Percentiles rank a stretch among this genome's conserved stretches.
These are phyloP conservation scores for Drosophila neonasuta DNA, from an alignment of 2,888 invertebrate species.

Conservation along the genomic window DNA sequence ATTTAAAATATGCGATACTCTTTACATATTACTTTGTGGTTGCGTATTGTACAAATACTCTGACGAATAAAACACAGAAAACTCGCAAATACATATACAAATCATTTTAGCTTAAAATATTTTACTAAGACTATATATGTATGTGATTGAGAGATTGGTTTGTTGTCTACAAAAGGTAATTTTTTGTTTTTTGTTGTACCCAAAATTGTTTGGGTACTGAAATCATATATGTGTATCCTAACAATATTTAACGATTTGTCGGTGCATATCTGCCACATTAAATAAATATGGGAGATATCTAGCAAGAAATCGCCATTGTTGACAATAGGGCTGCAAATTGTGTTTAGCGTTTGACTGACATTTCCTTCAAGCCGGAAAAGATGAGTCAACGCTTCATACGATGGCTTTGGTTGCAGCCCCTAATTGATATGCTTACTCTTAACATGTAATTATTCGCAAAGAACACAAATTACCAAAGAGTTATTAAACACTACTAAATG, in stretches of 20 bases:
- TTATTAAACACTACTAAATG: slow-evolving; percentile 31
- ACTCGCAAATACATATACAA: slow-evolving; percentile 35
- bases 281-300: slow-evolving; percentile 18
- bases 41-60: slow-evolving; percentile 30
- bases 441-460: slow-evolving; percentile 46
- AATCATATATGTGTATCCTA: slow-evolving; percentile 15
- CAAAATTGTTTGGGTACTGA: slow-evolving; percentile 24
- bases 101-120: slow-evolving; percentile 42
- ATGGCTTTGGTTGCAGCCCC: slow-evolving; percentile 20
- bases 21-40: slow-evolving; percentile 33
- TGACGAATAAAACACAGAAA: slow-evolving; percentile 33
- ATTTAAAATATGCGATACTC: slow-evolving; percentile 45
- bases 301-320: slow-evolving; percentile 40
- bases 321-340: slow-evolving; percentile 16
- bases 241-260: slow-evolving; percentile 38
- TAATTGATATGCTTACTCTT: slow-evolving; percentile 36
- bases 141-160: slow-evolving; percentile 8
- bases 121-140: slow-evolving; percentile 22
- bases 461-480: slow-evolving; percentile 65
- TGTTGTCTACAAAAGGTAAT: slow-evolving; percentile 22
- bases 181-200: slow-evolving; percentile 31
- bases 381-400: slow-evolving; percentile 19
- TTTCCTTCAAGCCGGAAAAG: slow-evolving; percentile 5
- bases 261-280: slow-evolving; percentile 27
- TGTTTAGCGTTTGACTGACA: slow-evolving; percentile 8